Evolutionary conservation across 2,113 vertebrate genomes (phyloP).

Genomic region (Accipiter cooperii): DNA sequence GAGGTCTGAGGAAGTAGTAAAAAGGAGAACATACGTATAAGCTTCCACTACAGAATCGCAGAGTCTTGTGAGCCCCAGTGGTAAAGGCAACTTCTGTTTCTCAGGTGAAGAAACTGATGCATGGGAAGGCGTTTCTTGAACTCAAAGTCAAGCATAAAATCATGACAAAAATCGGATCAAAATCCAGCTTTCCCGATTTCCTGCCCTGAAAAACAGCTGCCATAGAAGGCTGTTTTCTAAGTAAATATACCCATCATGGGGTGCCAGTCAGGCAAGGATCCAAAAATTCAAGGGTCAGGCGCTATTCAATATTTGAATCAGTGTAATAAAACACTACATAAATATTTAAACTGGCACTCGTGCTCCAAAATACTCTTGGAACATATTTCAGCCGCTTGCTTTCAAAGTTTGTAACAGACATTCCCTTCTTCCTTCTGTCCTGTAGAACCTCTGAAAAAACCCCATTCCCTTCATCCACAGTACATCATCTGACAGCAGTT

Average conservation of each 20-base stretch:
- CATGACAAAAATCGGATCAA: neutral
- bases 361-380: conserved; percentile 56
- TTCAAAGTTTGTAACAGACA: conserved; percentile 52
- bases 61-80: neutral
- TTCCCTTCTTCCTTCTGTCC: conserved; percentile 6
- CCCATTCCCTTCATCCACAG: neutral
- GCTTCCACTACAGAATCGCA: neutral
- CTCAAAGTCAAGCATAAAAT: neutral
- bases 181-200: neutral
- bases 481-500: conserved; percentile 10
- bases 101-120: neutral
- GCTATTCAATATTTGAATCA: conserved; percentile 41
- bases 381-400: conserved; percentile 18
- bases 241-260: neutral
- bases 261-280: conserved; percentile 27
- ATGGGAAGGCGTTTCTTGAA: neutral
- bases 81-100: neutral
- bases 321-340: conserved; percentile 54
- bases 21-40: neutral
- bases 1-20: neutral
- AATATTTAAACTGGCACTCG: conserved; percentile 64
- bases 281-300: conserved; percentile 45
- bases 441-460: neutral
- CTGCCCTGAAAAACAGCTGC: conserved; percentile 17
- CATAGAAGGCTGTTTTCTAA: neutral